phyloP scores from a whole-genome alignment of 2,113 vertebrate genomes.

The Gadus chalcogrammus region DNA sequence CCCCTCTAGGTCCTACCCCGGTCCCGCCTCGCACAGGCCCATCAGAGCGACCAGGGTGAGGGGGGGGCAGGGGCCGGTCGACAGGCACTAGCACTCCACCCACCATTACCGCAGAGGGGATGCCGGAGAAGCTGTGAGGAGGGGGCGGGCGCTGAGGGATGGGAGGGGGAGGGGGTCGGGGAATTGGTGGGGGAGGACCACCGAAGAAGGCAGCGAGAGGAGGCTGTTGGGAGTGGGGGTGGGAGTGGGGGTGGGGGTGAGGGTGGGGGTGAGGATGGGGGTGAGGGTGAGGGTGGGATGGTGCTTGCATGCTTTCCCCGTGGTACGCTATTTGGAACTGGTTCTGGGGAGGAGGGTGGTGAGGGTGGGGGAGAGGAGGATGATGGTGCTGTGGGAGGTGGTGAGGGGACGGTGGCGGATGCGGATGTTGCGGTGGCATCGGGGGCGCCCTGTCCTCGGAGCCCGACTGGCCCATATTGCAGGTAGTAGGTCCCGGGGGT shows the following conservation, averaged over 20 bases:
- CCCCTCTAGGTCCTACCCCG: slow-evolving; percentile 40
- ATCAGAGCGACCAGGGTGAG: slow-evolving; percentile 51
- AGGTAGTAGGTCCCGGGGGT: slow-evolving; percentile 61
- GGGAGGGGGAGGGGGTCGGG: slow-evolving; percentile 62
- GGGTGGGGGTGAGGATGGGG: slow-evolving; percentile 43
- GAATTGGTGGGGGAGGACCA: slow-evolving; percentile 47
- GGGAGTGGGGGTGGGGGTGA: slow-evolving; percentile 33
- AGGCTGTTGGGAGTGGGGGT: slow-evolving; percentile 56
- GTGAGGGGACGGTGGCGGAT: slow-evolving; percentile 56
- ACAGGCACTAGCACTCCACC: slow-evolving; percentile 70
- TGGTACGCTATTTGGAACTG: slow-evolving; percentile 36
- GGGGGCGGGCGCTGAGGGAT: slow-evolving; percentile 49
- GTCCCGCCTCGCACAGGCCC: slow-evolving; percentile 42
- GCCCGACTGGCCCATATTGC: slow-evolving; percentile 47
- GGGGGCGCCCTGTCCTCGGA: slow-evolving; percentile 47
- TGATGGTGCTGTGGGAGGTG: slow-evolving; percentile 62
- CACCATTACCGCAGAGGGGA: slow-evolving; percentile 71
- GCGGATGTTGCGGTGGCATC: slow-evolving; percentile 51
- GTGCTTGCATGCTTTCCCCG: neutral
- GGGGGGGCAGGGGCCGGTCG: slow-evolving; percentile 57
- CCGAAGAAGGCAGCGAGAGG: slow-evolving; percentile 54
- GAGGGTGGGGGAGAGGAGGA: slow-evolving; percentile 51
- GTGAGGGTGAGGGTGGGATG: slow-evolving; percentile 27
- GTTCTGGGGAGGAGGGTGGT: slow-evolving; percentile 44
- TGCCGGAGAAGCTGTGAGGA: slow-evolving; percentile 30